Base-by-base conservation (phyloP, 2,888 invertebrate genomes). In the Shargacucullia verbasci region DNA sequence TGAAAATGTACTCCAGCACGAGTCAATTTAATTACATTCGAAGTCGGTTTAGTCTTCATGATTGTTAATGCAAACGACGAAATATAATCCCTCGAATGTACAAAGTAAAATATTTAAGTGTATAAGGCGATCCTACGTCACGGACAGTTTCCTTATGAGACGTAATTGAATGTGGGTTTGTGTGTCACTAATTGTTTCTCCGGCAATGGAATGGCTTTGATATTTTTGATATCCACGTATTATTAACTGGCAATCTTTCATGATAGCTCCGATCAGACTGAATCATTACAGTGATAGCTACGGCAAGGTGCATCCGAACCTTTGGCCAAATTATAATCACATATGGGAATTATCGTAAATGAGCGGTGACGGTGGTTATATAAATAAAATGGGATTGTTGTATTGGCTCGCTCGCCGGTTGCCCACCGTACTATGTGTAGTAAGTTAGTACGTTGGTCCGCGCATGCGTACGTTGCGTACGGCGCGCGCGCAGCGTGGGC, bases 291-390 rank as follows among this genome's bases (percentile, higher is more conserved):
- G 37, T 40, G 45, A 65, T 57, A 52, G 45, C 31, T 52, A 63
- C 48, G 67, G 67, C 52, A 35, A 50, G 56, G 35, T 47, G 46
- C 50, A 60, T 44, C 35, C 7, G 35, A 55, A 52, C 34, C 27
- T 56, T 43, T 11, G 33, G 56, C 55, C 58, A 67, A 53, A 53
- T 71, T 44, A 46, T 55, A 49, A 55, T 54, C 40, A 56, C 66
- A 44, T 47, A 49, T 33, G 46, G 55, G 58, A 62, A 46, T 62
- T 20, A 62, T 67, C 53, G 58, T 67, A 67, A 67, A 72, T 67
- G 62, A 47, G 34, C 47, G 35, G 46, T 63, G 72, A 53, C 68
- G 48, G 33, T 38, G 55, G 41, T 40, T 67, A 41, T 40, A 71
- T 46, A 58, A 66, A 70, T 65, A 60, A 54, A 37, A 35, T 44